Base-by-base conservation (phyloP, 2,797 vertebrate species). In the Melanotaenia pygmaea region DNA sequence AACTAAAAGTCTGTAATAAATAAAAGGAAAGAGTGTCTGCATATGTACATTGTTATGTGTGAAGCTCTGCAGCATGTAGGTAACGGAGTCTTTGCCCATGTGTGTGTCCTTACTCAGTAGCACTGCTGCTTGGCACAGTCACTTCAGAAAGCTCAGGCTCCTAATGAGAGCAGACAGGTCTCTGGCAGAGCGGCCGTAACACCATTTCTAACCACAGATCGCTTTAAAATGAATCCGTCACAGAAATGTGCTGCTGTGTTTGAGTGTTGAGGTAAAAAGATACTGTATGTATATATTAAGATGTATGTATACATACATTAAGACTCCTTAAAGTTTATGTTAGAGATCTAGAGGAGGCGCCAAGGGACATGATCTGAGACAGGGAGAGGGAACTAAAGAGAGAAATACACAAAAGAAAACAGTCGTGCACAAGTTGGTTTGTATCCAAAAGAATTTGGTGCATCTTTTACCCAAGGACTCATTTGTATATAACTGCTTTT, bases 161-260 rank as follows among this genome's bases (percentile, higher is more conserved):
- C 81, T 89, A 90, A 93, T 86, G 77, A 77, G 84, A 89, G 91
- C 83, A 81, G 91, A 92, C 90, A 83, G 85, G 43, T 74, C 69
- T 87, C 84, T 93, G 91, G 88, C 91, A 83, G 67, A 53, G 61
- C 14, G 24, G 61, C 71, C 75, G 32, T 43, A 70, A 76, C 85
- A 76, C 76, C 77, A 79, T 80, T 85, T 72, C 82, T 68, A 53
- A 87, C 77, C 82, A 79, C 86, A 71, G 73, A 86, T 86, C 40
- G 63, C 78, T 89, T 88, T 88, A 73, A 86, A 88, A 89, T 81
- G 72, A 77, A 87, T 74, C 81, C 63, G 76, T 87, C 82, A 79
- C 73, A 79, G 64, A 88, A 86, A 86, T 67, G 77, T 57, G 79
- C 71, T 32, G 76, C 67, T 47, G 64, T n/a, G 14, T 67, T 56